phyloP scores from a whole-genome alignment of 2,888 invertebrate species.

The Agonum fuliginosum region DNA sequence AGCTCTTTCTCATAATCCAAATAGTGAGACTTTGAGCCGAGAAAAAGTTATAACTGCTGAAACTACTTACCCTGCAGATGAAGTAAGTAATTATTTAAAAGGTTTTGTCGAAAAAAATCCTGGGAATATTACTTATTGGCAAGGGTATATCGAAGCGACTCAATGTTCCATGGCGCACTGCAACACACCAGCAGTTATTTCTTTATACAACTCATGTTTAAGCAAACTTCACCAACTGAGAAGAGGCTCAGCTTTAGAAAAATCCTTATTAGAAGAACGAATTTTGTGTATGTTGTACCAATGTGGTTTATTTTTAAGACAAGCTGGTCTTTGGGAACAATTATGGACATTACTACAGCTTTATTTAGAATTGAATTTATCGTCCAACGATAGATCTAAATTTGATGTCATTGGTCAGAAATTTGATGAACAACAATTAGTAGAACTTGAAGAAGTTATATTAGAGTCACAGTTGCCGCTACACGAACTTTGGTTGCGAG shows the following conservation, averaged over 20 bases:
- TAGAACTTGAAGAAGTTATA: slow-evolving; percentile 79
- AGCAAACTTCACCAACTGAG: slow-evolving; percentile 72
- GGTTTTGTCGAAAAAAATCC: slow-evolving; percentile 73
- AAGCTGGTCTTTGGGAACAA: slow-evolving; percentile 84
- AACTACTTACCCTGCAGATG: slow-evolving; percentile 77
- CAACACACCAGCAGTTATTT: slow-evolving; percentile 76
- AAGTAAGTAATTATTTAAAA: slow-evolving; percentile 74
- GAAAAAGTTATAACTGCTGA: slow-evolving; percentile 73
- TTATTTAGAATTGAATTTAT: slow-evolving; percentile 81
- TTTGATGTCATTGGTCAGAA: slow-evolving; percentile 64
- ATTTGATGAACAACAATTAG: slow-evolving; percentile 73
- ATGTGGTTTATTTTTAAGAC: slow-evolving; percentile 78
- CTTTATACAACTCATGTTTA: slow-evolving; percentile 75
- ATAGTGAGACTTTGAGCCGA: slow-evolving; percentile 74
- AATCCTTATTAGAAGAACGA: slow-evolving; percentile 69
- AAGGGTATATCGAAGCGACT: slow-evolving; percentile 74
- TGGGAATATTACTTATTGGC: slow-evolving; percentile 74
- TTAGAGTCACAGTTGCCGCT: slow-evolving; percentile 80
- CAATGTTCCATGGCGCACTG: slow-evolving; percentile 79
- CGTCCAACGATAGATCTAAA: slow-evolving; percentile 68
- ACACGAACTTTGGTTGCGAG: slow-evolving; percentile 84
- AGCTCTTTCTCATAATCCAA: slow-evolving; percentile 76
- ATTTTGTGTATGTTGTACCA: slow-evolving; percentile 74
- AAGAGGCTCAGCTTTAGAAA: slow-evolving; percentile 68
- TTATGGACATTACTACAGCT: slow-evolving; percentile 83